These are phyloP conservation scores for Myrmecobius fasciatus DNA, from an alignment of 2,113 vertebrate genomes.

Conservation along the genomic window DNA sequence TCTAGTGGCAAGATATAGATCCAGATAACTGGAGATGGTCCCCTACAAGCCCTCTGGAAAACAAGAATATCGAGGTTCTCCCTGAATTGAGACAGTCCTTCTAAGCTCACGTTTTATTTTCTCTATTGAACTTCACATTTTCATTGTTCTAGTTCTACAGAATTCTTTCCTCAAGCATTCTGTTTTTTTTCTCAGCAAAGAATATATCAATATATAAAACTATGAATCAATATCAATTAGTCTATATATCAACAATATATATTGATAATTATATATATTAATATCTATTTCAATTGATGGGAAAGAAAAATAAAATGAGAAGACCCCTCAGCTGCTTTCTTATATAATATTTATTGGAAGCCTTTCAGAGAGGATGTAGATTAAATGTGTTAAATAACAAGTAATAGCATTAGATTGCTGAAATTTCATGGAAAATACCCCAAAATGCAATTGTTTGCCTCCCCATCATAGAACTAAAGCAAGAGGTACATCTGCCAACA, in stretches of 20 bases:
- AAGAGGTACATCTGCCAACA: conserved; percentile 4
- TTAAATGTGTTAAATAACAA: conserved; percentile 34
- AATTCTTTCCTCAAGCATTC: conserved; percentile 27
- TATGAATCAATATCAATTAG: not conserved
- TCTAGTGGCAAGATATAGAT: no score
- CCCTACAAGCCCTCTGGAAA: not conserved
- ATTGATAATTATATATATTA: not conserved
- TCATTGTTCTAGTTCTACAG: conserved; percentile 6
- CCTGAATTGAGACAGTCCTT: not conserved
- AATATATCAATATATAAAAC: not conserved
- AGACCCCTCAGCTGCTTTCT: not conserved
- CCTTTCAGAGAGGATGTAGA: conserved; percentile 34
- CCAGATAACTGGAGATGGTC: no score
- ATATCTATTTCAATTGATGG: conserved; percentile 1
- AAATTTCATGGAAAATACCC: conserved; percentile 48
- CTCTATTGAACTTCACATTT: conserved; percentile 6
- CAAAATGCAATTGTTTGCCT: not conserved
- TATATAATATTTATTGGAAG: not conserved
- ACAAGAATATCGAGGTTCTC: not conserved
- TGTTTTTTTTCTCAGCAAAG: not conserved
- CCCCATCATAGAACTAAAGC: conserved; percentile 6
- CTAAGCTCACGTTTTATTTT: conserved; percentile 41
- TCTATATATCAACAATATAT: not conserved
- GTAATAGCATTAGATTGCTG: not conserved
- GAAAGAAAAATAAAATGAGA: conserved; percentile 10